Evolutionary conservation across 2,113 vertebrate genomes (phyloP), one percentile per base, ranked within the genome.

Genomic region (Pygoscelis adeliae): DNA sequence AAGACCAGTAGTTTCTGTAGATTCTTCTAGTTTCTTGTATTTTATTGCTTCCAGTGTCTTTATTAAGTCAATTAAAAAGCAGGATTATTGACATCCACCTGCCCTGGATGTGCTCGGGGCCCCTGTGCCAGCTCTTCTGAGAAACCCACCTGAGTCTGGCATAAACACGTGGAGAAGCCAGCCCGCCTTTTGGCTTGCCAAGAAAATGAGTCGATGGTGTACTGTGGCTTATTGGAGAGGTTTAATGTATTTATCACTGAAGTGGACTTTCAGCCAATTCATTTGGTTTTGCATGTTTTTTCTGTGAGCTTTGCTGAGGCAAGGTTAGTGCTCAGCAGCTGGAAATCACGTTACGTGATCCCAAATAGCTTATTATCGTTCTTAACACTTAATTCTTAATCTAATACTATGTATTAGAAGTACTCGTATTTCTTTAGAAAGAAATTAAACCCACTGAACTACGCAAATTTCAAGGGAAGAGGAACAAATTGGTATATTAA

Each of bases 81-180:
- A 62, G 11, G 12, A n/a, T 65, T 83, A 61, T 26, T 40, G 50
- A 62, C 4, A 15, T 11, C 11, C 34, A 15, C 6, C 29, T 70
- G 32, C 38, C 52, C 32, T 79, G 61, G 47, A 74, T 42, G 59
- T 29, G 8, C 16, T n/a, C 0, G 0, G 10, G 22, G 3, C 3
- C 17, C 44, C 50, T 58, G 55, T 67, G 40, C 14, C 36, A 61
- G 36, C 12, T 66, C 8, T 79, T 79, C 56, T 82, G 47, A 85
- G 44, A 16, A 85, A 46, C 16, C 30, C 16, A 34, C 29, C 14
- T 38, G 34, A 74, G 27, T 16, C 17, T 25, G 21, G 13, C 25
- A 49, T 6, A 44, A 82, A 40, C 17, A 30, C 0, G 0, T 1
- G 7, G 34, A 20, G 34, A 87, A 91, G 14, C 7, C 34, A 93